Evolutionary conservation across 2,888 invertebrate species (phyloP).

Genomic region (Hypselothyrea guttata): DNA sequence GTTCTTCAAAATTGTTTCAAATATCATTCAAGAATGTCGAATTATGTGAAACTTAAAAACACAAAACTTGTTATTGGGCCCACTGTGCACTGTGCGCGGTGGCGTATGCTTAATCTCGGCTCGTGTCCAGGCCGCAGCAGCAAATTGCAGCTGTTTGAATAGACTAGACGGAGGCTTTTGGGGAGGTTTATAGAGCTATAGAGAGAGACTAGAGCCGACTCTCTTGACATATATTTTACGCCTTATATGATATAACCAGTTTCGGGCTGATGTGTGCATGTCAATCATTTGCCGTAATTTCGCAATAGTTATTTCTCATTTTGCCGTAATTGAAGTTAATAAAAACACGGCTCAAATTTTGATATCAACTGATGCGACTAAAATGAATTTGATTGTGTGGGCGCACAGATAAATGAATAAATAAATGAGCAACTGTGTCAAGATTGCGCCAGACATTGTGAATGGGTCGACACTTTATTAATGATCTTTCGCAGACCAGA

Average conservation of each 20-base stretch:
- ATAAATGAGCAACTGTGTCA: constrained; percentile 39
- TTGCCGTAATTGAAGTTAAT: constrained; percentile 48
- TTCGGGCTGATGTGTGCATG: constrained; percentile 40
- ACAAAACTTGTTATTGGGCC: no score
- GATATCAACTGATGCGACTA: constrained; percentile 47
- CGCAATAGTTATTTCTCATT: constrained; percentile 27
- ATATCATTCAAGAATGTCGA: no score
- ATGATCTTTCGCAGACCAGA: constrained; percentile 33
- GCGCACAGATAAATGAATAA: constrained; percentile 13
- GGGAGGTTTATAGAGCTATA: constrained; percentile 28
- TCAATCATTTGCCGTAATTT: constrained; percentile 52
- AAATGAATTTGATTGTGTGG: constrained; percentile 47
- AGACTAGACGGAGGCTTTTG: constrained; percentile 39
- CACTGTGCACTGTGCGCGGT: constrained; percentile 31
- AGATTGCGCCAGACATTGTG: constrained; percentile 41
- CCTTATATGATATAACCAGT: constrained; percentile 53
- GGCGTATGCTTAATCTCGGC: constrained; percentile 62
- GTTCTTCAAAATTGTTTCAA: no score
- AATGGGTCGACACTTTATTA: constrained; percentile 26
- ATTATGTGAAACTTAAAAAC: no score
- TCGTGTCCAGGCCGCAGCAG: constrained; percentile 49
- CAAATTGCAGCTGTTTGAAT: constrained; percentile 30
- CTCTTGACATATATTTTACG: constrained; percentile 51
- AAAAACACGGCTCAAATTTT: constrained; percentile 24
- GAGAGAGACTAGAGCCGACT: constrained; percentile 27